Base-by-base conservation (phyloP, 2,797 vertebrate species). In the Discoglossus pictus region DNA sequence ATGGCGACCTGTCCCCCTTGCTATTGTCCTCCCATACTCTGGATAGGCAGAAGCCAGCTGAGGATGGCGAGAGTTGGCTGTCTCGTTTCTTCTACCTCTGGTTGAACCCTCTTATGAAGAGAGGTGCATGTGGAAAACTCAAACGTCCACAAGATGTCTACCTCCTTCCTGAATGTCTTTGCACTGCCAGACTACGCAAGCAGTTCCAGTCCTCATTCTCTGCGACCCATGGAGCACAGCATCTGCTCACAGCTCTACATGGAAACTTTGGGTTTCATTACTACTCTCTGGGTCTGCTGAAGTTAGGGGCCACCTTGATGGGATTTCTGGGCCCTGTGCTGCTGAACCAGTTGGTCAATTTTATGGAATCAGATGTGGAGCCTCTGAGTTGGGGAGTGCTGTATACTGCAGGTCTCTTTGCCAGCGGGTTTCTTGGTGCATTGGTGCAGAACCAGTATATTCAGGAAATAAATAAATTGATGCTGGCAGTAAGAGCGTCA, bases 31-130 rank as follows among this genome's bases (percentile, higher is more conserved):
- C 68, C 16, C 68, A 44, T 9, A 73, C 84, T 4, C 76, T 78
- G 18, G 42, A 64, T 23, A 80, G 80, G 31, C 78, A 75, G 3
- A 87, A 83, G 64, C 87, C 93, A 54, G 88, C 92, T 1, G 97
- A 98, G 78, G 96, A 98, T 21, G 92, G 93, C 5, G 93, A 92
- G 58, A 84, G 90, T 74, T 96, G 90, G 78, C n/a, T 92, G 4
- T 99, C 95, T 0, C 82, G 87, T 23, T 87, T 99, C 55, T 93
- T 96, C 65, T 98, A 95, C 73, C 61, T 90, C 40, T 99, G 97
- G 97, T 70, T 99, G 83, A 88, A 87, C n/a, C 93, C 92, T 7
- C 85, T 98, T 1, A 86, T 99, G 77, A 74, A 75, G 27, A 82
- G 83, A 6, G 97, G 96, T 6, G 86, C 85, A 56, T 78, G 70